Base-by-base conservation (phyloP, 2,888 invertebrate genomes). In the Acanthococcus lagerstroemiae region DNA sequence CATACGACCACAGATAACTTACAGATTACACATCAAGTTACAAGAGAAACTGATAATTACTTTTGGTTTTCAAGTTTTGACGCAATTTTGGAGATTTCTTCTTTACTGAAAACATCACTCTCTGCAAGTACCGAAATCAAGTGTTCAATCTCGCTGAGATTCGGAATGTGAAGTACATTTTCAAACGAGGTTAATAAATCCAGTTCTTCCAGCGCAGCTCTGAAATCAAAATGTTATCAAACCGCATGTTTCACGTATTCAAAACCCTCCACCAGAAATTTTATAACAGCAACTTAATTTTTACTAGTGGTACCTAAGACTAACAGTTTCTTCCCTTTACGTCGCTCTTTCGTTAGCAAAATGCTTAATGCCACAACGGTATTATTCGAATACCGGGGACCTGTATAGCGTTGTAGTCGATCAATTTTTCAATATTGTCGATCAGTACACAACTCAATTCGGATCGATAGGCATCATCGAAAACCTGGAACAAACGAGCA, bases 401-500 rank as follows among this genome's bases (percentile, higher is more conserved):
- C 99, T 73, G n/a, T n/a, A 99, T 95, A 0, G 97, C 86, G 22
- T 95, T 95, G 77, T 99, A 99, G 80, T 99, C 99, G 72, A 99
- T 78, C 54, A 99, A 81, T 71, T 96, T 85, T 77, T 99, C 99
- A 73, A 99, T 91, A 77, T 99, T 95, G 78, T 99, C 99, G 58
- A 99, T 91, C 69, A 99, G 81, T 75, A 99, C 90, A 77, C 96
- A 95, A 72, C 96, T 96, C 69, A 96, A 80, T 37, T 85, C 88
- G 0, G 97, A 97, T 74, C 96, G 92, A 80, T 97, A 96, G 0
- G 99, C 99, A 79, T 99, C 99, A 77, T 97, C 97, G 78, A 99
- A 99, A 68, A 94, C 84, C 90, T 92, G 75, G 27, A 77, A 75
- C 58, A 69, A 71, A 71, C 67, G 69, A 24, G 37, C 48, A 68